These are phyloP conservation scores for Thripadectes ignobilis DNA, from an alignment of 2,797 vertebrate genomes.

Conservation along the genomic window DNA sequence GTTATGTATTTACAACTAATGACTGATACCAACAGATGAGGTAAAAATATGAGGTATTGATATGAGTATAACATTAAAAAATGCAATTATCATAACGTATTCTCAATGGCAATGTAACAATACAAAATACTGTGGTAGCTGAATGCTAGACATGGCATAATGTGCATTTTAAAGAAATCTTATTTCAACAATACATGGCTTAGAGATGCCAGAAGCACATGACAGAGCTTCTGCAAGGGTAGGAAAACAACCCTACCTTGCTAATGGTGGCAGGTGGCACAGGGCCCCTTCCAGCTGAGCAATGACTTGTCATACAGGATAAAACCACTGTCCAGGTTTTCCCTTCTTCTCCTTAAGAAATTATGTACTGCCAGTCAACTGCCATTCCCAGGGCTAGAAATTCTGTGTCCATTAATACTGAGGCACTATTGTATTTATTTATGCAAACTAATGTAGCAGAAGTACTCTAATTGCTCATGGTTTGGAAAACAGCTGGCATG, in stretches of 20 bases:
- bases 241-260: background rate
- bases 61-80: constrained; percentile 76
- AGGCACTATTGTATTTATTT: background rate
- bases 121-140: constrained; percentile 69
- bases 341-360: background rate
- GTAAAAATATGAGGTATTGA: constrained; percentile 84
- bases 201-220: background rate
- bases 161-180: constrained; percentile 22
- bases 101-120: constrained; percentile 71
- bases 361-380: background rate
- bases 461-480: background rate
- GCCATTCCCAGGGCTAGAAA: background rate
- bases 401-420: background rate
- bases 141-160: constrained; percentile 41
- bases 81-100: constrained; percentile 68
- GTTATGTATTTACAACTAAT: constrained; percentile 78
- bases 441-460: background rate
- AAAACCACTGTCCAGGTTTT: background rate
- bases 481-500: background rate
- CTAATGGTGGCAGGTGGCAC: background rate
- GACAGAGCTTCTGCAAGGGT: background rate
- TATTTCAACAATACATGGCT: constrained; percentile 1
- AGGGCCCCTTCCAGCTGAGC: background rate
- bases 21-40: constrained; percentile 77
- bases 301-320: background rate